These are phyloP conservation scores for Archaeoteleia sp. DNA, from an alignment of 2,888 invertebrate species.

Conservation along the genomic window DNA sequence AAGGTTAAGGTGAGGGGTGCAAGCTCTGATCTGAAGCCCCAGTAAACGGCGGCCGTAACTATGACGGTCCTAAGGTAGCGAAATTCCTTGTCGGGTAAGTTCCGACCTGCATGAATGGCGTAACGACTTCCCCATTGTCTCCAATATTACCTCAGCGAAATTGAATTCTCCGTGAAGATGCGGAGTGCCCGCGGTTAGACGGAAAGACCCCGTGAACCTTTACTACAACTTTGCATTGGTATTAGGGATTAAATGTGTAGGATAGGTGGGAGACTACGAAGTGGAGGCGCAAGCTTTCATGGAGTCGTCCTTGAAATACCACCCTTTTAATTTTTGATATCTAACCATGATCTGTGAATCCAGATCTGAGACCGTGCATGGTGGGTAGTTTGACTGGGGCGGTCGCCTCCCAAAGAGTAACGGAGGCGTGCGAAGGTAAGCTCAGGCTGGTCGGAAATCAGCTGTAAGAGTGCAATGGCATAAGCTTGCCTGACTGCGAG, in stretches of 20 bases:
- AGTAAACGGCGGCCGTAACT: slow-evolving; percentile 50
- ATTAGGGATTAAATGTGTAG: slow-evolving; percentile 2
- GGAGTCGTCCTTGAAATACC: slow-evolving; percentile 26
- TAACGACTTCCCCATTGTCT: slow-evolving; percentile 55
- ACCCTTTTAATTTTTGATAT: slow-evolving; percentile 8
- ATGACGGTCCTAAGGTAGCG: slow-evolving; percentile 59
- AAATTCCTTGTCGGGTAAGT: slow-evolving; percentile 61
- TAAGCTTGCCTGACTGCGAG: slow-evolving; percentile 29
- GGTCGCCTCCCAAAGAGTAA: slow-evolving; percentile 33
- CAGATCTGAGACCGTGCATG: slow-evolving; percentile 10
- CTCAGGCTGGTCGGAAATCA: slow-evolving; percentile 24
- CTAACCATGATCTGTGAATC: slow-evolving; percentile 14
- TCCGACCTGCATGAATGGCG: slow-evolving; percentile 59
- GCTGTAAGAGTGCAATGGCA: slow-evolving; percentile 8
- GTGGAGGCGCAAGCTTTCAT: slow-evolving; percentile 1
- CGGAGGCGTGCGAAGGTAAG: slow-evolving; percentile 27
- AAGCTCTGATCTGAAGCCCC: slow-evolving; percentile 37
- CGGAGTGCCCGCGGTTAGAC: slow-evolving; percentile 22
- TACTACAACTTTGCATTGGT: slow-evolving; percentile 39
- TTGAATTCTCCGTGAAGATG: slow-evolving; percentile 18
- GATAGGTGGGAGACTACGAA: slow-evolving; percentile 26
- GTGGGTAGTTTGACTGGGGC: slow-evolving; percentile 36
- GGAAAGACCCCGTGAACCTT: slow-evolving; percentile 43
- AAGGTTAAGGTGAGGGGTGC: no score
- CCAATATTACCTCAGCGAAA: slow-evolving; percentile 52